Conservation (phyloP, 2,113 vertebrate genomes). For the Pungitius pungitius region DNA sequence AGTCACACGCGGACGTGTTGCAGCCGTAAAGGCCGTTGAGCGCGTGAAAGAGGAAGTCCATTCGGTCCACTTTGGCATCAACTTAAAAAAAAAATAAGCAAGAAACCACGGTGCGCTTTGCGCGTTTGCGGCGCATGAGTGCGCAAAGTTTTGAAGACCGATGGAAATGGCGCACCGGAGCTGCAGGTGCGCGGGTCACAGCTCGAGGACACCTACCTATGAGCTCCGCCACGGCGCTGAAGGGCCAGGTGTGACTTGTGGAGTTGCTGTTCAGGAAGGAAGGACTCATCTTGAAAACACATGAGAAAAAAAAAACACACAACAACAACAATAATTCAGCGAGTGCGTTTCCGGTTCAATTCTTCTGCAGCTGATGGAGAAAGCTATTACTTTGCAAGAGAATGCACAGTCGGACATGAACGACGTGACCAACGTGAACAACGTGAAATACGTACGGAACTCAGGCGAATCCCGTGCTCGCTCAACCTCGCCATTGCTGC, state of each 20-base stretch:
- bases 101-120: background rate
- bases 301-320: background rate
- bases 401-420: background rate
- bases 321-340: background rate
- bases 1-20: background rate
- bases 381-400: background rate
- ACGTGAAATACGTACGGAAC: constrained; percentile 75
- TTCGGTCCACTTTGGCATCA: constrained; percentile 11
- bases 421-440: background rate
- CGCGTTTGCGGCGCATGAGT: constrained; percentile 29
- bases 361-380: background rate
- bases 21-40: background rate
- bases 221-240: constrained; percentile 84
- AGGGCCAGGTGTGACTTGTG: constrained; percentile 84
- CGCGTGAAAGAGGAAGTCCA: constrained; percentile 56
- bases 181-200: constrained; percentile 15
- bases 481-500: constrained; percentile 78
- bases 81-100: constrained; percentile 11
- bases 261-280: constrained; percentile 85
- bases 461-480: constrained; percentile 80
- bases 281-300: constrained; percentile 80
- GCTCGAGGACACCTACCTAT: constrained; percentile 56
- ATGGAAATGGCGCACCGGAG: background rate
- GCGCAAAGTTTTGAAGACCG: background rate
- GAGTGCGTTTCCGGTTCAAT: background rate